Evolutionary conservation across 1,140 invertebrate species (phyloP), one percentile per base, ranked within the genome.

Genomic region (Palaemon carinicauda): DNA sequence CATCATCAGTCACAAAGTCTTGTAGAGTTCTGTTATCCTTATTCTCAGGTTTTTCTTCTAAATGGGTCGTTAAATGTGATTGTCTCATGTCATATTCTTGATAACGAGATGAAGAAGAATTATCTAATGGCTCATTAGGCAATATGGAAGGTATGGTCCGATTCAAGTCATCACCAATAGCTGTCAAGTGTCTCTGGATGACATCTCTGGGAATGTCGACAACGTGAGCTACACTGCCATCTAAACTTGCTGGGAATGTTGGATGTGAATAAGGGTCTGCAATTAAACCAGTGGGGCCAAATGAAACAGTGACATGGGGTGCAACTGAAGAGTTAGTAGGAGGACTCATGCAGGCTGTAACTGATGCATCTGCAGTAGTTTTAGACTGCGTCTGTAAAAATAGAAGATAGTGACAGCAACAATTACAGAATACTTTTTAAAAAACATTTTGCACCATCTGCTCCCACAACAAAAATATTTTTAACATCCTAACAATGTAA

Each of bases 111-210:
- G 41, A 41, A 41, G 5, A 41, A 41, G 5, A 5, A 41, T 41
- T 3, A 4, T 41, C 33, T 9, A 5, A 9, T 5, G 41, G 41
- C 7, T 41, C 41, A 41, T 41, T 41, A 1, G 41, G 5, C 0
- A 12, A 12, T 41, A 7, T 12, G 12, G 7, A 9, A n/a, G 19
- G 79, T n/a, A 65, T 50, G 14, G 79, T 81, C 19, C 41, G 51
- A 51, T 81, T 21, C 9, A 75, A 50, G 1, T 81, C 80, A 81
- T 81, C 33, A 27, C 41, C 17, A 75, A 81, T 71, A 15, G 50
- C 60, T 71, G 50, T 41, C 29, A 81, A 50, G 10, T 52, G 33
- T 60, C 41, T 14, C 12, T 71, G n/a, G 24, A 65, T 60, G 51
- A 69, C 29, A 21, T 71, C 80, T 2, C 15, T 33, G 29, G 80